Evolutionary conservation across 2,113 vertebrate species (phyloP).

Genomic region (Bubo blakistoni): DNA sequence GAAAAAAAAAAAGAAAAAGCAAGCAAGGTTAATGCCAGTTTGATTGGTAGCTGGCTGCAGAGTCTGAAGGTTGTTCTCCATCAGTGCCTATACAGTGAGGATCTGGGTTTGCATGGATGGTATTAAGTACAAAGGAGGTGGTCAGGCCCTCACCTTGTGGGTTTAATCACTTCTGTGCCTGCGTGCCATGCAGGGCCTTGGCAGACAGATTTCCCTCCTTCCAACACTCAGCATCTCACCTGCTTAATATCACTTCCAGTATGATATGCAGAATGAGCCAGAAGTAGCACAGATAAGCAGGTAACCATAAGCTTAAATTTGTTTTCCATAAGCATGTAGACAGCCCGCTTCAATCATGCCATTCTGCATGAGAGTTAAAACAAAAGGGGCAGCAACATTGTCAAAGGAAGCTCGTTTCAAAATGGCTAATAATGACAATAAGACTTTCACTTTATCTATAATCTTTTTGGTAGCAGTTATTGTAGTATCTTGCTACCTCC

Average conservation of each 20-base stretch:
- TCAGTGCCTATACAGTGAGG: not conserved
- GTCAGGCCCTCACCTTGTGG: not conserved
- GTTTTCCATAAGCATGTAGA: not conserved
- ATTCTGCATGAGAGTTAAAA: not conserved
- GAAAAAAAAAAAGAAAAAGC: not conserved
- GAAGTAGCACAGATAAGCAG: not conserved
- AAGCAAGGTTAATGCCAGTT: constrained; percentile 36
- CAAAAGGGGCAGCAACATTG: not conserved
- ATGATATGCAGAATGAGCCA: not conserved
- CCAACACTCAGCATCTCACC: not conserved
- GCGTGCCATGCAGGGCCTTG: not conserved
- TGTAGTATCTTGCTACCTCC: not conserved
- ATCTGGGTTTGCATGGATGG: not conserved
- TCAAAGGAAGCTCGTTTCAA: not conserved
- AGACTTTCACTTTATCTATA: not conserved
- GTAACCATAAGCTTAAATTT: not conserved
- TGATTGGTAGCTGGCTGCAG: constrained; percentile 36
- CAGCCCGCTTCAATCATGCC: not conserved
- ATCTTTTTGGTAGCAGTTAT: not conserved
- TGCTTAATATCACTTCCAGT: not conserved
- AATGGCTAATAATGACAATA: not conserved
- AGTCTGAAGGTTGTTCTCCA: constrained; percentile 33
- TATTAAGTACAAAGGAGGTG: not conserved
- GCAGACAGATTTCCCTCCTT: not conserved
- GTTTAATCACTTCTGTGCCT: constrained; percentile 23